phyloP scores from a whole-genome alignment of 2,888 invertebrate genomes.

The Cataglyphis cursor region DNA sequence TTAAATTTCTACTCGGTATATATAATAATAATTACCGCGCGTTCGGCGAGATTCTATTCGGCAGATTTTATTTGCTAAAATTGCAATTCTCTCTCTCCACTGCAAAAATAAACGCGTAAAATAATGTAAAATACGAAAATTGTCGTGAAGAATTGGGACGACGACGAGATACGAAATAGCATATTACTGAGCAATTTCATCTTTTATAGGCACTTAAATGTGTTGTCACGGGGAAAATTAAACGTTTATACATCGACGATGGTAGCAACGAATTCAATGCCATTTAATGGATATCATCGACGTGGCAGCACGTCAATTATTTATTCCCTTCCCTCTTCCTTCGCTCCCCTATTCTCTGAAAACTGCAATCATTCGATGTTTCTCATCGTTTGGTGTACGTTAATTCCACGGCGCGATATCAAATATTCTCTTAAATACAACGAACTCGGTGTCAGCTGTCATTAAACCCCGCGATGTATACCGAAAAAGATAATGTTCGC shows the following conservation, averaged over 20 bases:
- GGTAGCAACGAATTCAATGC: background rate
- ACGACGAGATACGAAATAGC: background rate
- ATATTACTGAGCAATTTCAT: background rate
- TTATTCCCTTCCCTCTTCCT: background rate
- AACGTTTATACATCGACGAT: constrained; percentile 20
- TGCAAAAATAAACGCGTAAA: constrained; percentile 7
- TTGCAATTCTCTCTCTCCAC: background rate
- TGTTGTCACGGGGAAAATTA: background rate
- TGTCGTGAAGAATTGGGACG: constrained; percentile 6
- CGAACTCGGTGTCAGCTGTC: background rate
- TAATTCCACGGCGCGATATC: constrained; percentile 11
- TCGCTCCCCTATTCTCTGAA: too few relatives aligned
- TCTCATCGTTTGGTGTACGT: background rate
- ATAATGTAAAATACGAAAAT: background rate
- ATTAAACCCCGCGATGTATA: background rate
- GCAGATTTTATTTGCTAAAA: constrained; percentile 1
- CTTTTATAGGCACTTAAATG: background rate
- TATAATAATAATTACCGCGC: constrained; percentile 34
- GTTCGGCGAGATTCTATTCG: background rate
- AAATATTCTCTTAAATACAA: constrained; percentile 38
- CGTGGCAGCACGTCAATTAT: constrained; percentile 7
- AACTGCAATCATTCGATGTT: background rate
- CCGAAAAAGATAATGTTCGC: background rate
- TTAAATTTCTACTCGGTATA: constrained; percentile 43
- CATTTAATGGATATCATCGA: constrained; percentile 24